Conservation (phyloP, 2,113 vertebrate species). For the Percopsis transmontana region DNA sequence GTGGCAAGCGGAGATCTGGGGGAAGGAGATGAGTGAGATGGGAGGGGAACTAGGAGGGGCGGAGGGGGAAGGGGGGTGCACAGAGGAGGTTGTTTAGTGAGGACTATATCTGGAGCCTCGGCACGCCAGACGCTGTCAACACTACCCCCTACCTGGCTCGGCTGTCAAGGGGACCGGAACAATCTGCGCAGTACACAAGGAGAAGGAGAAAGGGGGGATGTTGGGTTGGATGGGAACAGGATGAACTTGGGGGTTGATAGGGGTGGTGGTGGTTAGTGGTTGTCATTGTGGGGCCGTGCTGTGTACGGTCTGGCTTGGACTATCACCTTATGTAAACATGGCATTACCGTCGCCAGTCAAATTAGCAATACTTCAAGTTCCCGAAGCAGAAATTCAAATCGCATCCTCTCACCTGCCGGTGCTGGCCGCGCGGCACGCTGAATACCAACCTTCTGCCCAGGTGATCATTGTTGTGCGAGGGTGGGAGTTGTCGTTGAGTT, state of each 20-base stretch:
- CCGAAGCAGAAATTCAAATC: neutral
- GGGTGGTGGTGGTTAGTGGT: neutral
- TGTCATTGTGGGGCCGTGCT: conserved; percentile 31
- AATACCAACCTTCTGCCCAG: conserved; percentile 50
- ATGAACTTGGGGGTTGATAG: conserved; percentile 24
- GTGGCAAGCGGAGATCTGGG: conserved; percentile 75
- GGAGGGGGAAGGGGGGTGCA: conserved; percentile 35
- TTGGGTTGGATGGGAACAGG: conserved; percentile 16
- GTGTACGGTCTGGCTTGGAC: conserved; percentile 34
- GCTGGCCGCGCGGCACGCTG: conserved; percentile 19
- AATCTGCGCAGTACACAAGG: conserved; percentile 44
- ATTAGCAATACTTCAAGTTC: conserved; percentile 25
- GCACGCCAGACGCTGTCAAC: conserved; percentile 58
- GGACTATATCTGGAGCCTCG: conserved; percentile 46
- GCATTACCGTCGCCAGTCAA: conserved; percentile 36
- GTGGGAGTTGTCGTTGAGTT: conserved; percentile 72
- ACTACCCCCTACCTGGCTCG: conserved; percentile 58
- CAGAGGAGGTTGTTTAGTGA: neutral
- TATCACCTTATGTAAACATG: conserved; percentile 25
- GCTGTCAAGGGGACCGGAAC: conserved; percentile 47
- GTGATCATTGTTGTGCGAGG: conserved; percentile 61
- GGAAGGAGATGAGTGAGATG: conserved; percentile 34
- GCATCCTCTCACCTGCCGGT: neutral
- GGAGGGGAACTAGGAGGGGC: conserved; percentile 40
- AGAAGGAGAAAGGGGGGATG: conserved; percentile 25